Evolutionary conservation across 2,888 invertebrate species (phyloP).

Genomic region (Dicycla oo): DNA sequence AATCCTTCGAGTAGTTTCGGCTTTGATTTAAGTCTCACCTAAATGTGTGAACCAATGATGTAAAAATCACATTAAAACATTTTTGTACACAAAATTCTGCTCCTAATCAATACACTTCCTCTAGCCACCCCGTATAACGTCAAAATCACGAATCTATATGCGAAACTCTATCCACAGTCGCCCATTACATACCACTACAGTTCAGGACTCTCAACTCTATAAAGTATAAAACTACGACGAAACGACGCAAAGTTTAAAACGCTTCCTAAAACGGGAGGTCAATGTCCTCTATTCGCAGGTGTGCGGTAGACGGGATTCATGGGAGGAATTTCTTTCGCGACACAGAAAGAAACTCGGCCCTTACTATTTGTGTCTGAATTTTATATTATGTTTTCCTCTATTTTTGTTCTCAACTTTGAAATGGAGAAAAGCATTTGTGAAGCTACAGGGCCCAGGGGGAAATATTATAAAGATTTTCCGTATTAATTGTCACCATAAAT

Average conservation of each 20-base stretch:
- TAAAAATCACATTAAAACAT: neutral
- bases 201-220: slow-evolving; percentile 22
- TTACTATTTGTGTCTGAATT: slow-evolving; percentile 60
- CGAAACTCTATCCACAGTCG: neutral
- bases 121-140: neutral
- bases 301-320: slow-evolving; percentile 68
- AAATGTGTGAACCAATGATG: neutral
- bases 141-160: neutral
- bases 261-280: slow-evolving; percentile 61
- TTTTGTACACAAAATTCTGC: neutral
- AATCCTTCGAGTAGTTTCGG: neutral
- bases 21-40: neutral
- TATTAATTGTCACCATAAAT: neutral
- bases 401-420: neutral
- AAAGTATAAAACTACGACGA: slow-evolving; percentile 39
- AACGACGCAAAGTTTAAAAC: slow-evolving; percentile 65
- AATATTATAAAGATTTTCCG: neutral
- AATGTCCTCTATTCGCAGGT: slow-evolving; percentile 68
- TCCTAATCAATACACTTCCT: neutral
- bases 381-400: neutral
- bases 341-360: slow-evolving; percentile 68
- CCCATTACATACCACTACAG: slow-evolving; percentile 14
- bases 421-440: neutral
- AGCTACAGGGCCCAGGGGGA: neutral
- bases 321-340: slow-evolving; percentile 71